Conservation (phyloP, 2,888 invertebrate species). For the Globia sparganii region DNA sequence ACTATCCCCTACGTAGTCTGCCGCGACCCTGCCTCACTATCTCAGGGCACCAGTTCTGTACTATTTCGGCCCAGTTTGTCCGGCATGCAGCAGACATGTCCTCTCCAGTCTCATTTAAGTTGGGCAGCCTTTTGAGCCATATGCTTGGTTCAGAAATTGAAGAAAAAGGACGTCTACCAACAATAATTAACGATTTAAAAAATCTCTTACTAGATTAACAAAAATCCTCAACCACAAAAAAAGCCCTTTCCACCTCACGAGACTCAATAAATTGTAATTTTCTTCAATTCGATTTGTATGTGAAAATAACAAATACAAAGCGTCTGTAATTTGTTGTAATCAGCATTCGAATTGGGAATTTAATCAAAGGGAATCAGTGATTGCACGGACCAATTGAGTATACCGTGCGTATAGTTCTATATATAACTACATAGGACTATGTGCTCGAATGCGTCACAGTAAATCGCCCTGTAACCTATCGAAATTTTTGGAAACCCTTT, state of each 20-base stretch:
- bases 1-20: too few relatives aligned
- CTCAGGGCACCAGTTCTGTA: too few relatives aligned
- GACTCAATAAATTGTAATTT: constrained; percentile 71
- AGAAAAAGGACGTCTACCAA: too few relatives aligned
- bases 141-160: too few relatives aligned
- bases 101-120: too few relatives aligned
- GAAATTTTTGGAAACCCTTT: constrained; percentile 42
- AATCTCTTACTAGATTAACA: not conserved
- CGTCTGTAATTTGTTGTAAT: constrained; percentile 78
- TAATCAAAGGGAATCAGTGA: constrained; percentile 82
- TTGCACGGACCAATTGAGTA: constrained; percentile 67
- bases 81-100: too few relatives aligned
- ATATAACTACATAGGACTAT: constrained; percentile 10
- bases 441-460: constrained; percentile 24
- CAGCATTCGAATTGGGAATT: constrained; percentile 77
- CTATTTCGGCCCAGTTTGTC: too few relatives aligned
- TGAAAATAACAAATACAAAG: constrained; percentile 75
- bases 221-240: constrained; percentile 22
- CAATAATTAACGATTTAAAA: not conserved
- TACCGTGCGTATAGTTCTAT: constrained; percentile 16
- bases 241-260: constrained; percentile 42
- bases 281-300: constrained; percentile 66
- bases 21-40: too few relatives aligned
- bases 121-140: too few relatives aligned
- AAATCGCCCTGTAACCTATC: constrained; percentile 19